These are phyloP conservation scores for Notodonta dromedarius DNA, from an alignment of 2,888 invertebrate species.

Conservation along the genomic window DNA sequence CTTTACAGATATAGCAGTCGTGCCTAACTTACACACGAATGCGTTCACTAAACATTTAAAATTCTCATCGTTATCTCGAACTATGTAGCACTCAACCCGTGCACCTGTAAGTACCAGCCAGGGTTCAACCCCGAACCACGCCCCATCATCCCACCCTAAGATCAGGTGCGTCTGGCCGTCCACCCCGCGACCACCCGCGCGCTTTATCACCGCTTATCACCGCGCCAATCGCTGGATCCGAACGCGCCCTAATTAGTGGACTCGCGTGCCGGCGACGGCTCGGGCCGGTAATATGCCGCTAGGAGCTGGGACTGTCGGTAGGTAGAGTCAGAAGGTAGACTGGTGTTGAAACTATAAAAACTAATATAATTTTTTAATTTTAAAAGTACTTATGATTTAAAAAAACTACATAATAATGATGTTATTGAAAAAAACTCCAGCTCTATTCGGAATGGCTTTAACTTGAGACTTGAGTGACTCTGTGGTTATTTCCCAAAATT, in stretches of 20 bases:
- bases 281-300: conserved; percentile 48
- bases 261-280: conserved; percentile 49
- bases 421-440: too few species aligned
- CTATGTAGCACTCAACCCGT: background rate
- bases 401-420: too few species aligned
- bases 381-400: too few species aligned
- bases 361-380: too few species aligned
- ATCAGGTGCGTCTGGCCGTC: conserved; percentile 9
- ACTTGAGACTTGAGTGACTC: too few species aligned
- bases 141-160: background rate
- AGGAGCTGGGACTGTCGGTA: background rate
- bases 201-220: conserved; percentile 49
- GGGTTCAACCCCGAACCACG: background rate
- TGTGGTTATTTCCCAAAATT: too few species aligned
- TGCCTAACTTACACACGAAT: too few species aligned
- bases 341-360: background rate
- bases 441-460: too few species aligned
- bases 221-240: conserved; percentile 57
- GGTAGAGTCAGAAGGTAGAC: background rate
- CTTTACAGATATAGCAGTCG: too few species aligned
- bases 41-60: too few species aligned
- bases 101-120: background rate
- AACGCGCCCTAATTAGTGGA: conserved; percentile 69
- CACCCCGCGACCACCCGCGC: conserved; percentile 48
- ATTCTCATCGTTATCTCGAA: background rate